Evolutionary conservation across 2,113 vertebrate species (phyloP), one percentile per base, ranked within the genome.

Genomic region (Phalacrocorax pelagicus): DNA sequence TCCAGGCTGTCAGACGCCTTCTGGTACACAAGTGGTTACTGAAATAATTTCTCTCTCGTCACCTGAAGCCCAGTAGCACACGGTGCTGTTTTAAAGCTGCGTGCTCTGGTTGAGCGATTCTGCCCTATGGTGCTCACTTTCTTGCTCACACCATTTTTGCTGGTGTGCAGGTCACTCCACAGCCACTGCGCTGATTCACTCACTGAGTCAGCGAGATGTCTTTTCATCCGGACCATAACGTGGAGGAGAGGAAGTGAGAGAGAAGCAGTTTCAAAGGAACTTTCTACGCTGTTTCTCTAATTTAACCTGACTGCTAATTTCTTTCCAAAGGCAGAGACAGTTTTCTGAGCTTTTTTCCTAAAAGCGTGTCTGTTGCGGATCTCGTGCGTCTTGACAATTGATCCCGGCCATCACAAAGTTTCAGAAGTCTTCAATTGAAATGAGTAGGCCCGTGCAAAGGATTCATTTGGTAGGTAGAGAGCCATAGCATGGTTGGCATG

Each of bases 141-240:
- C 11, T 29, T 83, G 58, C 55, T 66, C 23, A 42, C 79, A 32
- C 24, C 15, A 5, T 42, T 91, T 51, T 69, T 92, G 34, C 78
- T 80, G 44, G 6, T 47, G 15, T 32, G 61, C 66, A 72, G 54
- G 30, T 51, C 55, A 46, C 29, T 47, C 66, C 82, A 69, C 58
- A 42, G 79, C 66, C 3, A 0, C 46, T 57, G 75, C 59, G 23
- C 34, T 82, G 57, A 58, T 77, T 62, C 69, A 58, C 27, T 32
- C 65, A 34, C 69, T 59, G 42, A 70, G 47, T 34, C 74, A 63
- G 59, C 4, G 7, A 61, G 38, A 47, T 32, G 30, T 29, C 26
- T 61, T 69, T 69, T 79, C 57, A 85, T 32, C 21, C 0, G 0
- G 38, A 63, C 18, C 32, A 8, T 15, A 63, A 21, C 0, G 0